Conservation (phyloP, 2,113 vertebrate genomes). For the Sylvicapra grimmia region DNA sequence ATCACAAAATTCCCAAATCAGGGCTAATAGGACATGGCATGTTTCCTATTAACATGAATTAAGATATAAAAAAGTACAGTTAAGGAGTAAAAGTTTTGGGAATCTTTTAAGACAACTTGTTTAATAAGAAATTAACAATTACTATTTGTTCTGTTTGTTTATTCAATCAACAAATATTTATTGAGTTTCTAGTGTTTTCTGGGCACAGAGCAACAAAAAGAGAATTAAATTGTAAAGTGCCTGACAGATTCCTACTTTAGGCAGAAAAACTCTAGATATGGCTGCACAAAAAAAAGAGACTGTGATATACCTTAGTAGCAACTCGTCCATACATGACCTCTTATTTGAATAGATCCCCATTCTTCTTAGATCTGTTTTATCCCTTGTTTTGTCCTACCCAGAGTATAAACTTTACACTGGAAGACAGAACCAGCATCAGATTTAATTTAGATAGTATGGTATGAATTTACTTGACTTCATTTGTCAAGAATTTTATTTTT, state of each 20-base stretch:
- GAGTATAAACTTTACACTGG: neutral
- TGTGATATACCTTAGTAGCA: neutral
- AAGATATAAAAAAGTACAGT: neutral
- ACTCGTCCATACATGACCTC: neutral
- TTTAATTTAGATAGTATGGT: neutral
- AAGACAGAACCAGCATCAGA: neutral
- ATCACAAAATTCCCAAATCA: neutral
- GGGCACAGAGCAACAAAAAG: neutral
- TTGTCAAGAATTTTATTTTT: neutral
- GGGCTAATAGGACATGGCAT: neutral
- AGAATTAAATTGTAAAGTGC: neutral
- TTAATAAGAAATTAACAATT: neutral
- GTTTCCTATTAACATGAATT: neutral
- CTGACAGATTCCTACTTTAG: neutral
- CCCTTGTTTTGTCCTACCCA: neutral
- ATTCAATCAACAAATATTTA: neutral
- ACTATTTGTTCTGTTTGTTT: neutral
- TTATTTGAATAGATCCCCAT: neutral
- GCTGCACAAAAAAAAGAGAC: neutral
- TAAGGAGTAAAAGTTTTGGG: neutral
- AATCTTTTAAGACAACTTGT: neutral
- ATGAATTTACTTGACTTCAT: neutral
- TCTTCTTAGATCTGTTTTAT: neutral
- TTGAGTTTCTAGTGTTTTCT: neutral
- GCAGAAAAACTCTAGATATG: neutral